Evolutionary conservation across 2,797 vertebrate genomes (phyloP).

Genomic region (Botia kubotai): DNA sequence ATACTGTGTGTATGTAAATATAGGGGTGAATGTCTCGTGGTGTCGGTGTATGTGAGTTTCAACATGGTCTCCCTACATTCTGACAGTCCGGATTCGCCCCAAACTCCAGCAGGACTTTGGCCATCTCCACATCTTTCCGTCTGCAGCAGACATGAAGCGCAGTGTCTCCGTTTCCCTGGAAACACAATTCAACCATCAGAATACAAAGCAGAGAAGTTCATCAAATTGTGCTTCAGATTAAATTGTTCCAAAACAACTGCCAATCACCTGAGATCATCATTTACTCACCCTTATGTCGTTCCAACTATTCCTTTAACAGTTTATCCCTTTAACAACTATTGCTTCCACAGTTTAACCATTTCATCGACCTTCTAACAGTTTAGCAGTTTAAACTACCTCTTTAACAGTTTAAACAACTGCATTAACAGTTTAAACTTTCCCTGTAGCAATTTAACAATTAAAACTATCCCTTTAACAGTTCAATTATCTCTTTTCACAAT

Average conservation of each 20-base stretch:
- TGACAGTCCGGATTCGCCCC: conserved; percentile 65
- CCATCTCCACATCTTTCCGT: conserved; percentile 65
- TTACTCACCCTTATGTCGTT: neutral
- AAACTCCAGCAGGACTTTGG: conserved; percentile 66
- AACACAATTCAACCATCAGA: conserved; percentile 28
- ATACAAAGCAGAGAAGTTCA: conserved; percentile 1
- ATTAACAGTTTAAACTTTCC: no score
- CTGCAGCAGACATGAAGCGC: conserved; percentile 69
- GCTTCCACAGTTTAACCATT: no score
- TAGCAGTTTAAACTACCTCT: no score
- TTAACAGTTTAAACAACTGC: no score
- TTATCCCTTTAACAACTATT: neutral
- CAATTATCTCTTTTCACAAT: no score
- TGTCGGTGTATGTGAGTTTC: neutral
- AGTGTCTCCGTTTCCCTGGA: conserved; percentile 64
- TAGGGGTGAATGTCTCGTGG: neutral
- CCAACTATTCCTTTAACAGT: neutral
- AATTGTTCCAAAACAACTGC: conserved; percentile 11
- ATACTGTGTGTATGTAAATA: neutral
- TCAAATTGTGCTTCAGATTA: neutral
- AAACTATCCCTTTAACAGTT: no score
- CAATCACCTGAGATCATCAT: conserved; percentile 2
- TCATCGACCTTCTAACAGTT: no score
- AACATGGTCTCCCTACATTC: conserved; percentile 61
- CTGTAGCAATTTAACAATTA: no score